Conservation (phyloP, 2,888 invertebrate genomes). For the Coenonympha glycerion region DNA sequence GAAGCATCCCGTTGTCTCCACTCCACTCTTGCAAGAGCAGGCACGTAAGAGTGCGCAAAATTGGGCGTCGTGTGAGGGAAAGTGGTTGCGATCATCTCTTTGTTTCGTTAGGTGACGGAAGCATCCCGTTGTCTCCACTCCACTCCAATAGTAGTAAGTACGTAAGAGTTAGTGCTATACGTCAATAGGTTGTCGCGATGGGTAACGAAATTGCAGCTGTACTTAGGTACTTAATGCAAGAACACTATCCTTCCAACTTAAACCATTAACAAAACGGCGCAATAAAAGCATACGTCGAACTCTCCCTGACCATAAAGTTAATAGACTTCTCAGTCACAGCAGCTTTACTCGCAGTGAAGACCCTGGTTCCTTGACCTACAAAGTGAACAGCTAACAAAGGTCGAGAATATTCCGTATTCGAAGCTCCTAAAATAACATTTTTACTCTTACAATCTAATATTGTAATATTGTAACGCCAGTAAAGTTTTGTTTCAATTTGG, state of each 20-base stretch:
- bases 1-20: no score
- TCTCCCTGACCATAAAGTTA: background rate
- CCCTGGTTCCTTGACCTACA: background rate
- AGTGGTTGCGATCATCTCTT: no score
- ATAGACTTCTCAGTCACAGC: background rate
- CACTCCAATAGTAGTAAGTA: no score
- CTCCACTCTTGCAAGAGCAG: no score
- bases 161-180: no score
- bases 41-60: no score
- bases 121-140: no score
- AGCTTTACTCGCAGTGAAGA: no score
- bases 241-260: background rate
- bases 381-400: background rate
- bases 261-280: background rate
- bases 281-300: background rate
- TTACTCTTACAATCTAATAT: conserved; percentile 4
- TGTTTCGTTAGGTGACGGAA: no score
- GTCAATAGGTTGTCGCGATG: no score
- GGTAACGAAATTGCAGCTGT: no score
- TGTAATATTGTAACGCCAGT: background rate
- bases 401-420: background rate
- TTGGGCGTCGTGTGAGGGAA: no score
- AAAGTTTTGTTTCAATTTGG: background rate
- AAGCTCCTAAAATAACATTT: conserved; percentile 17
- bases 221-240: background rate